Evolutionary conservation across 2,888 invertebrate species (phyloP).

Genomic region (Slavum lentiscoides): DNA sequence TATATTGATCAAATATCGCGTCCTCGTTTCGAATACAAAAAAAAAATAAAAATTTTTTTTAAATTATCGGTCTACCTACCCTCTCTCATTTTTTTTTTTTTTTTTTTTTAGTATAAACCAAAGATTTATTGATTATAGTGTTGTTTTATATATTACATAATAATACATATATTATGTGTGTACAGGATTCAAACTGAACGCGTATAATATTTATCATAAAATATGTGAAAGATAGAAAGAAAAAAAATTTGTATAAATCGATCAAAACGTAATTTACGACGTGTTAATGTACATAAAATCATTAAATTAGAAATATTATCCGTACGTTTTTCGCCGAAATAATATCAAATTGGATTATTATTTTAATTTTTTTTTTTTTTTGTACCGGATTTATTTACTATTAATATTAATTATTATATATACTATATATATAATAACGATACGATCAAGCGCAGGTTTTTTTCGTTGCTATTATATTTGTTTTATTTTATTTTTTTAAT

Average conservation of each 20-base stretch:
- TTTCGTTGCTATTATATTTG: not conserved
- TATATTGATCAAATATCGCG: not conserved
- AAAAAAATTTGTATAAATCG: not conserved
- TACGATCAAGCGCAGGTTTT: too few species aligned
- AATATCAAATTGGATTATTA: too few species aligned
- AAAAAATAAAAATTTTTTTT: too few species aligned
- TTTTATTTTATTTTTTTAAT: constrained; percentile 3
- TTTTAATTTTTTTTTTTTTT: too few species aligned
- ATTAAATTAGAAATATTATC: not conserved
- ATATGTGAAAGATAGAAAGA: not conserved
- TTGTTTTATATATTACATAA: constrained; percentile 50
- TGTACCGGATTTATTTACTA: not conserved
- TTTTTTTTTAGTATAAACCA: constrained; percentile 30
- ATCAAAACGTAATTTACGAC: not conserved
- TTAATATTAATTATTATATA: not conserved
- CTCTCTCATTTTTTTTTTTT: not conserved
- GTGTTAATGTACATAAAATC: not conserved
- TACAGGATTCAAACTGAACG: constrained; percentile 9
- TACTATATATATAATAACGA: too few species aligned
- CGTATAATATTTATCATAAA: not conserved
- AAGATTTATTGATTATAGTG: constrained; percentile 41
- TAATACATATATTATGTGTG: too few species aligned
- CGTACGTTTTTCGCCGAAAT: not conserved
- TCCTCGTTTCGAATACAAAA: not conserved
- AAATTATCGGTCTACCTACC: not conserved